Evolutionary conservation across 1,140 invertebrate genomes (phyloP), one percentile per base, ranked within the genome.

Genomic region (Drosophila pseudoananassae): DNA sequence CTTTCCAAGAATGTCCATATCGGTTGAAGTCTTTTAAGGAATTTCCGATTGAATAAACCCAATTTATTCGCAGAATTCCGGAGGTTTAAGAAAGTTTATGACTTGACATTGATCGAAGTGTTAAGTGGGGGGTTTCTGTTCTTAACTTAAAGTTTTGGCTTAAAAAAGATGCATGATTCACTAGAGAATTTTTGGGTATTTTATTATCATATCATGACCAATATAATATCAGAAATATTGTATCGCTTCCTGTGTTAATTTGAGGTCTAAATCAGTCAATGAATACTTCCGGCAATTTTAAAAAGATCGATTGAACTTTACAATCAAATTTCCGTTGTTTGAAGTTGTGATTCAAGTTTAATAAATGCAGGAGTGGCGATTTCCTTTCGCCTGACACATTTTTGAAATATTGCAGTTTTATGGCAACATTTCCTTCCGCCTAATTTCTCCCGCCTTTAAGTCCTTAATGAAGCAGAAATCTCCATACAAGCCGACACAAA

Each of bases 401-500:
- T 38, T 4, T 27, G n/a, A 3, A 55, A 31, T n/a, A 31, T 40
- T 8, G 4, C 40, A 45, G 8, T 15, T 23, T 47, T 15, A 40
- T 27, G 12, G 14, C 10, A 5, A 33, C 33, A 40, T 52, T 71
- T 36, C 31, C 47, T 52, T 45, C n/a, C 40, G 29, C n/a, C 38
- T 8, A 14, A 61, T 61, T 63, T 31, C 31, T 25, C 25, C 36
- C 38, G 45, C 9, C 38, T 75, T 74, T 15, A 55, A 60, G 43
- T 25, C 51, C 23, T 56, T 76, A 79, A 74, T 63, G 63, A 61
- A 58, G 43, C 57, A 43, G 45, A 78, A 76, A 64, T 76, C 54
- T 61, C 58, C 56, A 64, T 76, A 64, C 49, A 59, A 54, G 76
- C 69, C 69, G 51, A 57, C 68, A 61, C 75, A 85, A 61, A 45